A percentile compares a stretch with the other conserved stretches of the same genome.
Conservation (phyloP, 2,113 vertebrate species). For the Seriola quinqueradiata region DNA sequence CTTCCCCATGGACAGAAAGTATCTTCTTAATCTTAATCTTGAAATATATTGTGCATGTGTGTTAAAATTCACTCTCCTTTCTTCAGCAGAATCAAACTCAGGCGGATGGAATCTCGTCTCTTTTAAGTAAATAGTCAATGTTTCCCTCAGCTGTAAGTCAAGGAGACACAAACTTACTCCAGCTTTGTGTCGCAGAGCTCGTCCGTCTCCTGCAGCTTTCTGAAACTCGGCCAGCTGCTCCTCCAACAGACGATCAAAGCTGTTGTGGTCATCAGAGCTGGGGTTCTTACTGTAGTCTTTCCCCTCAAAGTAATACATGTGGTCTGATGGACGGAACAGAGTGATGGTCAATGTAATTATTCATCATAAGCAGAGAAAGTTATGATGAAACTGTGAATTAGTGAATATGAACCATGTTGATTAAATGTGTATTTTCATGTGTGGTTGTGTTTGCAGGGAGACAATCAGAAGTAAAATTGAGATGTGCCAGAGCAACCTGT, state of each 20-base stretch:
- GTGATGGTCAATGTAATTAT: neutral
- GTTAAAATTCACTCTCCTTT: neutral
- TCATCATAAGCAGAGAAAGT: neutral
- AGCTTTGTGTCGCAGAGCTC: constrained; percentile 87
- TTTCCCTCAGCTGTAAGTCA: neutral
- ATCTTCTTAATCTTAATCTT: too few species aligned
- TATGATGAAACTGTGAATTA: neutral
- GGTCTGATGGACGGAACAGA: constrained; percentile 78
- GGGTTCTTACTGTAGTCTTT: constrained; percentile 93
- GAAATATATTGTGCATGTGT: too few species aligned
- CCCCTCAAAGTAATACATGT: constrained; percentile 95
- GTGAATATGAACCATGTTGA: neutral
- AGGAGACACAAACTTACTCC: constrained; percentile 79
- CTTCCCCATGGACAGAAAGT: neutral
- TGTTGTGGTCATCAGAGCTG: constrained; percentile 88
- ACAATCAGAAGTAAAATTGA: constrained; percentile 1
- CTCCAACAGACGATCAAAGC: constrained; percentile 87
- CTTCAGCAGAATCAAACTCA: neutral
- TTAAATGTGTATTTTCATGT: neutral
- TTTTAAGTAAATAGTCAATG: neutral
- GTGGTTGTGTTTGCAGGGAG: neutral
- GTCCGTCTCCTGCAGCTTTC: constrained; percentile 80
- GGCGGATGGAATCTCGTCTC: too few species aligned
- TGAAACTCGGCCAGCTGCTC: constrained; percentile 83
- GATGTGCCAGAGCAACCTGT: neutral